phyloP scores from a whole-genome alignment of 2,797 vertebrate genomes.

The Odontamblyopus lacepedii region DNA sequence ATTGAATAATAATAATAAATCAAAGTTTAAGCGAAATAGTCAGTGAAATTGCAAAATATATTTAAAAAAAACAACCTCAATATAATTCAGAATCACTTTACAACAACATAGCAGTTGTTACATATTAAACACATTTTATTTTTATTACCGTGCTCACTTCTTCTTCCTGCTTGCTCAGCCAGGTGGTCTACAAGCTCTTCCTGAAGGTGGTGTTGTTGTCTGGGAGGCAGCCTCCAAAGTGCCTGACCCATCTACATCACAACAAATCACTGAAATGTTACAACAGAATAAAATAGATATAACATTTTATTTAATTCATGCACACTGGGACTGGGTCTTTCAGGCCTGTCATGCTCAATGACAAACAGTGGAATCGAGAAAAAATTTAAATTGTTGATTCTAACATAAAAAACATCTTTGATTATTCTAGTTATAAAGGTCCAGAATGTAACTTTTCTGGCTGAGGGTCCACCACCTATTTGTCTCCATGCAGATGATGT shows the following conservation, averaged over 20 bases:
- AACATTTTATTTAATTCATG: no score
- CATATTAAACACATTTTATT: background rate
- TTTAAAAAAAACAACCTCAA: background rate
- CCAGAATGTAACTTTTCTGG: no score
- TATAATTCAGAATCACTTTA: background rate
- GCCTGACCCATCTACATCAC: constrained; percentile 93
- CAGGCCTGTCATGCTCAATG: background rate
- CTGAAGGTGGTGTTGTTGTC: constrained; percentile 94
- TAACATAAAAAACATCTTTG: no score
- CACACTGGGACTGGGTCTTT: background rate
- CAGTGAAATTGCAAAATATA: background rate
- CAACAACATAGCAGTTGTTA: background rate
- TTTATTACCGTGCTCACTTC: constrained; percentile 47
- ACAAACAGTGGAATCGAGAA: no score
- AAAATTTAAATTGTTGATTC: no score
- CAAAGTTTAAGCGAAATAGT: no score
- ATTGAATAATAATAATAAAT: no score
- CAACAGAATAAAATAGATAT: background rate
- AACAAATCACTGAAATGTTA: background rate
- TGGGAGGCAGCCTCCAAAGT: constrained; percentile 92
- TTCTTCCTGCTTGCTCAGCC: constrained; percentile 65
- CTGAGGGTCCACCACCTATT: no score
- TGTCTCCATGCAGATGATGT: no score
- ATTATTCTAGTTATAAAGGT: no score
- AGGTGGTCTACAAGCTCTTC: constrained; percentile 85